phyloP scores from a whole-genome alignment of 2,797 vertebrate genomes.

The Cottoperca gobio region DNA sequence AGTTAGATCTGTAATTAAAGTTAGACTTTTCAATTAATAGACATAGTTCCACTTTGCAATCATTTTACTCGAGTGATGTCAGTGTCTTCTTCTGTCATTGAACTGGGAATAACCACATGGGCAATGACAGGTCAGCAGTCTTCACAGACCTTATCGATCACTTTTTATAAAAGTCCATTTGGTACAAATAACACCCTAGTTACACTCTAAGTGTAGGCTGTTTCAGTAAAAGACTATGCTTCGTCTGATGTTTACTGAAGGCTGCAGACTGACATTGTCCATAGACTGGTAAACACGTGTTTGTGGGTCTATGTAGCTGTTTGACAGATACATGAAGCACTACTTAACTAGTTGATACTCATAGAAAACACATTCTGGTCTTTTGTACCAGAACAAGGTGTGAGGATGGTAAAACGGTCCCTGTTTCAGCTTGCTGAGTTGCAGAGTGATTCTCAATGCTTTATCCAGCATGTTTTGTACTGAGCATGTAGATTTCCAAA shows the following conservation, averaged over 20 bases:
- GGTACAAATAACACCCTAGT: constrained; percentile 1
- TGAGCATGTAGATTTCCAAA: neutral
- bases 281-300: neutral
- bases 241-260: neutral
- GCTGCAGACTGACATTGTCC: neutral
- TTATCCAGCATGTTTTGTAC: neutral
- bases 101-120: neutral
- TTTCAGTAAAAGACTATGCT: neutral
- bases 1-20: neutral
- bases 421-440: neutral
- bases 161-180: constrained; percentile 15
- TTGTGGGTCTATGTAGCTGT: neutral
- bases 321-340: neutral
- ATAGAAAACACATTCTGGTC: constrained; percentile 3
- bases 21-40: constrained; percentile 17
- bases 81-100: neutral
- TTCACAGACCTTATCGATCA: neutral
- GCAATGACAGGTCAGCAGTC: constrained; percentile 1
- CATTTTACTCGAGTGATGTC: neutral
- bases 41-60: neutral
- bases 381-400: neutral
- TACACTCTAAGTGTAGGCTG: neutral
- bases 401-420: neutral
- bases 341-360: neutral
- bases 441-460: neutral